Evolutionary conservation across 2,888 invertebrate genomes (phyloP), one percentile per base, ranked within the genome.

Genomic region (Odontothrips loti): DNA sequence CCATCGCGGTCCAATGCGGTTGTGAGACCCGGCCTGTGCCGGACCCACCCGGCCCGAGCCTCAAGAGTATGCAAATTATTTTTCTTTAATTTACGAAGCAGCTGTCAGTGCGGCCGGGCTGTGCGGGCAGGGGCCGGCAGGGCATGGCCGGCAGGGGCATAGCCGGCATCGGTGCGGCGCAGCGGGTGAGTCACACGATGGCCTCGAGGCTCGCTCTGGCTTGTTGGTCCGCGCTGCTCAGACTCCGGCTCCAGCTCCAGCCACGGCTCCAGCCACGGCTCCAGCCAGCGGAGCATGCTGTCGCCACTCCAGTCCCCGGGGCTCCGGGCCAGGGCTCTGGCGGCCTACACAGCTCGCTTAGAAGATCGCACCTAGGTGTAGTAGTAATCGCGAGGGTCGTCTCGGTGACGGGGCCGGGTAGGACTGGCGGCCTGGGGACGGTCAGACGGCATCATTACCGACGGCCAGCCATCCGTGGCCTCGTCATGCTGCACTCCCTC

Each of bases 51-150:
- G 58, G 68, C n/a, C 23, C 68, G 23, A 27, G 12, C 23, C 27
- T 12, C 68, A 27, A 75, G 68, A 27, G 68, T 75, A 75, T 75
- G 68, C 68, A 75, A 75, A 75, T 75, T 75, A 75, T 75, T 75
- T 75, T 75, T 75, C 68, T 75, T 75, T 75, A 75, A 75, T 75
- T 75, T 75, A 75, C 68, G 68, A 27, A 75, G 68, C 68, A 75
- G 68, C 68, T 75, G 68, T 75, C 68, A 75, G 68, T 75, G 68
- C 68, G 68, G 68, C 68, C 8, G 1, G 68, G 68, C 68, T 0
- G 20, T n/a, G n/a, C n/a, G n/a, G n/a, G n/a, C n/a, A n/a, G n/a
- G n/a, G n/a, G n/a, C n/a, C n/a, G 23, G 68, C 68, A 23, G 10
- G 68, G 68, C 27, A 27, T 1, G 27, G 68, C 23, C 68, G 68